Base-by-base conservation (phyloP, 1,140 invertebrate species). In the Cotesia chilonis region DNA sequence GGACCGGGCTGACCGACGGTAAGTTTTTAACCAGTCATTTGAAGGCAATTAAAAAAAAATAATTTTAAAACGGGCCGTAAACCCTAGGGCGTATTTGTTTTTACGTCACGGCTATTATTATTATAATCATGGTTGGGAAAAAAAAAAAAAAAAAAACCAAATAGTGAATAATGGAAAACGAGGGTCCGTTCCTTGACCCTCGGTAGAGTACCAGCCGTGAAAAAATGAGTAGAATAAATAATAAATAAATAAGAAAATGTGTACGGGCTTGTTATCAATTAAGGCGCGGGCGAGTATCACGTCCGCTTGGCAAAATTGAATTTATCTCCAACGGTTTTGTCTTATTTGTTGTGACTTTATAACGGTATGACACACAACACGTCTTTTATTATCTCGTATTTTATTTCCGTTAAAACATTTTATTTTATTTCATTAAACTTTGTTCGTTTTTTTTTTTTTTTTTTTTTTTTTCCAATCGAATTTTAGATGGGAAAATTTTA, bases 181-280 rank as follows among this genome's bases (percentile, higher is more conserved):
- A 41, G 41, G n/a, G 12, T 57, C 54, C 54, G 54, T 57, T 57
- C 17, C n/a, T 57, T 57, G 17, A 57, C 41, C 54, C 54, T 57
- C 10, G n/a, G n/a, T 14, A 57, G 5, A 57, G 20, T 28, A 57
- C 9, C 2, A 14, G 5, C 5, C 5, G 5, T 57, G 12, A 6
- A n/a, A 12, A 20, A 6, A 57, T 57, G 1, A 7, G 10, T 41
- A 10, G 41, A 10, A 57, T 57, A 14, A 14, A n/a, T 57, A 57
- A 14, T 6, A 57, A 20, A 57, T 12, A 14, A 57, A 57, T 12
- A 20, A 20, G 54, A 57, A 57, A 57, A 57, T 14, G 17, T 57
- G 54, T 57, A 57, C 54, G 54, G 54, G n/a, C 54, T 57, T 57
- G 54, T 57, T 57, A 57, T 57, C 54, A 57, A 57, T 57, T 57